Evolutionary conservation across 2,113 vertebrate species (phyloP).

Genomic region (Romanogobio albipinnatus): DNA sequence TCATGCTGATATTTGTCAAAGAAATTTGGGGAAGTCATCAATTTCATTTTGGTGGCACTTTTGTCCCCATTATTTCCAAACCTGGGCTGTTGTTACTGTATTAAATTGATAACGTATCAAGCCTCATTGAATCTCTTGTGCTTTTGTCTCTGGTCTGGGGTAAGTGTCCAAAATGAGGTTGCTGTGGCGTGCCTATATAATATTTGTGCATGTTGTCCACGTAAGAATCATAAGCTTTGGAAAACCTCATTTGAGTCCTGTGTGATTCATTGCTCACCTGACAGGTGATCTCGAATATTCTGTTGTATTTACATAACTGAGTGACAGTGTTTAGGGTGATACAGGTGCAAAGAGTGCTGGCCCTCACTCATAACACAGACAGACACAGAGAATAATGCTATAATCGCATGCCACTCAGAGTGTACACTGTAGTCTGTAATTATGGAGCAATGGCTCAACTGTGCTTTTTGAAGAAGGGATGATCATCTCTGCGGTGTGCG

Average conservation of each 20-base stretch:
- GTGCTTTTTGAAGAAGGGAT: constrained; percentile 41
- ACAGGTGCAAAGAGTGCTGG: constrained; percentile 9
- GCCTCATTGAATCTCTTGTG: neutral
- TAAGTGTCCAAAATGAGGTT: neutral
- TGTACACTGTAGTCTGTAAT: constrained; percentile 56
- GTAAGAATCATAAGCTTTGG: neutral
- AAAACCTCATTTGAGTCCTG: neutral
- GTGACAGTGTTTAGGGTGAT: neutral
- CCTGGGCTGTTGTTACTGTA: neutral
- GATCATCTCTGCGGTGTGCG: constrained; percentile 27
- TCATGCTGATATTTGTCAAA: neutral
- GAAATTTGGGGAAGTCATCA: neutral
- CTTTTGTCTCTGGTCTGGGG: neutral
- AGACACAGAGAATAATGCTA: constrained; percentile 37
- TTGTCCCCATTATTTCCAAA: neutral
- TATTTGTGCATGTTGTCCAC: neutral
- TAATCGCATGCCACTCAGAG: constrained; percentile 57
- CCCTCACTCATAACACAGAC: neutral
- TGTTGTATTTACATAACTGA: neutral
- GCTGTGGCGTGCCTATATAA: neutral
- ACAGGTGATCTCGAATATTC: neutral
- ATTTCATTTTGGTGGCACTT: neutral
- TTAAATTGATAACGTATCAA: neutral
- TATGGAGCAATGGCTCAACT: constrained; percentile 43
- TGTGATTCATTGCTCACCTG: neutral